Evolutionary conservation across 2,888 invertebrate genomes (phyloP).

Genomic region (Oligia latruncula): DNA sequence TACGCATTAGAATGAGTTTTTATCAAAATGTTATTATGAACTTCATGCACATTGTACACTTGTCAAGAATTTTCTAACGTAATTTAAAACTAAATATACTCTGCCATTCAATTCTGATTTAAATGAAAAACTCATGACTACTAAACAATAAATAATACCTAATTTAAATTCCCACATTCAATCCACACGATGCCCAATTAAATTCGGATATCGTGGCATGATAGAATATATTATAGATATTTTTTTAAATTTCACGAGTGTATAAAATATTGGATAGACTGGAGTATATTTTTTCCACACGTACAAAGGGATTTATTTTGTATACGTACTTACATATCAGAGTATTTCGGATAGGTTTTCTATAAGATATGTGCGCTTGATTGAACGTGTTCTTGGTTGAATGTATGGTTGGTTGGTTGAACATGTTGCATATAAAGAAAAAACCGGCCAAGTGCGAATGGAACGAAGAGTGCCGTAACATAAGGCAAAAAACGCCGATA

Average conservation of each 20-base stretch:
- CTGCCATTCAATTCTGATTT: not conserved
- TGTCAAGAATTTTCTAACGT: not conserved
- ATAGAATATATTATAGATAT: not conserved
- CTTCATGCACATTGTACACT: not conserved
- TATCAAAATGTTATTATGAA: not conserved
- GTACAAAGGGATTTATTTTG: no score
- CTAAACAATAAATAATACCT: no score
- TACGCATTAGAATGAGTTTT: not conserved
- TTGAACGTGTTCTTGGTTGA: no score
- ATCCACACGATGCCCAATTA: not conserved
- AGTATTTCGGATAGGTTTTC: no score
- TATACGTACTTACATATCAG: no score
- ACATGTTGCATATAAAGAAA: no score
- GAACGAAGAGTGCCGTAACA: no score
- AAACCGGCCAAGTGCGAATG: no score
- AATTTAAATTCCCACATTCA: not conserved
- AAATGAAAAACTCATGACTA: not conserved
- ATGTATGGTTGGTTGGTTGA: no score
- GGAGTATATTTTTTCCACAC: not conserved
- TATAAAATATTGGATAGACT: not conserved
- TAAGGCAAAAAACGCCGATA: no score
- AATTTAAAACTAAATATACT: not conserved
- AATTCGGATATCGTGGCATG: not conserved
- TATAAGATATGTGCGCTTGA: no score
- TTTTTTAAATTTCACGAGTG: not conserved